Percentiles rank a stretch among this genome's conserved stretches.
Evolutionary conservation across 2,888 invertebrate genomes (phyloP).

Genomic region (Tachina grossa): DNA sequence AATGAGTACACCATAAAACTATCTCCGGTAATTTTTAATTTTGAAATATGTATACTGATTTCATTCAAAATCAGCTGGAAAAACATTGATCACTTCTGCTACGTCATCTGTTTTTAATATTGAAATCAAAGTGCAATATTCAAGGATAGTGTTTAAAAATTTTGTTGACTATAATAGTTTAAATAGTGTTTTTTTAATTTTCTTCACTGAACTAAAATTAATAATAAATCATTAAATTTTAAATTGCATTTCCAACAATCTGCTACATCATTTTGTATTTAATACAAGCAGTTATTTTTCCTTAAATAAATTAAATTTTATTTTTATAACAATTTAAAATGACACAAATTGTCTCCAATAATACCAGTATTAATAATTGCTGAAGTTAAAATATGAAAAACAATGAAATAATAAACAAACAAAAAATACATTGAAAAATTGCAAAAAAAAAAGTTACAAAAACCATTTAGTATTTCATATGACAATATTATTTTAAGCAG

Average conservation of each 20-base stretch:
- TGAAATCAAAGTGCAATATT: no score
- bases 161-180: no score
- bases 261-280: background rate
- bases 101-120: no score
- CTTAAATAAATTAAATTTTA: constrained; percentile 55
- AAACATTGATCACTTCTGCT: no score
- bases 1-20: no score
- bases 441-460: constrained; percentile 33
- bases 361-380: constrained; percentile 43
- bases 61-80: no score
- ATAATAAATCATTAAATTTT: background rate
- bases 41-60: no score
- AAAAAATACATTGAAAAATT: background rate
- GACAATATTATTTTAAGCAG: constrained; percentile 65
- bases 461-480: constrained; percentile 57
- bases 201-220: no score
- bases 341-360: constrained; percentile 57
- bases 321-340: constrained; percentile 46
- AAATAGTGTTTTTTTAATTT: no score
- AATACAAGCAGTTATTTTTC: constrained; percentile 7
- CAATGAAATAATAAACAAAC: background rate
- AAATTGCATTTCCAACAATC: background rate
- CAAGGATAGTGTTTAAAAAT: no score
- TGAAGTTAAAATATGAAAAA: background rate
- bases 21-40: no score